Evolutionary conservation across 2,888 invertebrate genomes (phyloP), one percentile per base, ranked within the genome.

Genomic region (Rhabditophanes sp.): DNA sequence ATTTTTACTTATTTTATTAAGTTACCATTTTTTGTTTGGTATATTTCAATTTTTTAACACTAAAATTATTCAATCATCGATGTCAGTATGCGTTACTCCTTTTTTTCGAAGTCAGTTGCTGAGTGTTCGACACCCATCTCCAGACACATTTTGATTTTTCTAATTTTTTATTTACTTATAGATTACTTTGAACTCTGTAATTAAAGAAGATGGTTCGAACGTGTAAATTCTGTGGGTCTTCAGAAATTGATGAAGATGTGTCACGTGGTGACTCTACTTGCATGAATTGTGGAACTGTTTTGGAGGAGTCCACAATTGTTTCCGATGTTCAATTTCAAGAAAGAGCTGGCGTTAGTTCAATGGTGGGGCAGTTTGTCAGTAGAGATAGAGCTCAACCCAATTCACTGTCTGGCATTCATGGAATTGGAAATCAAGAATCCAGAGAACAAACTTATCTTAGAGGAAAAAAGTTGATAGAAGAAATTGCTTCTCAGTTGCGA

Each of bases 291-390:
- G 96, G 93, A 17, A 78, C 82, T 5, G 93, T 96, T 2, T 70
- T 96, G 11, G 90, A 93, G 66, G 87, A 90, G 63, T 84, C 82
- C 57, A 78, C 85, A 34, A 93, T 96, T 62, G 88, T 96, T 16
- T 81, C 84, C 2, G 90, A 93, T 67, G 78, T 90, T 16, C 83
- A 87, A 67, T 96, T 90, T 64, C 82, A 84, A 67, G 93, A 96
- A 38, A 35, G 50, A 29, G 51, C 55, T 24, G 56, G 60, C 3
- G 60, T 60, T 14, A 70, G 87, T 85, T 1, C 79, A 83, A 3
- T 78, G 78, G 3, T 58, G 22, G 46, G 46, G 3, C 51, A 52
- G 35, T 53, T 49, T 27, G 49, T 49, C 8, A 48, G 46, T 15
- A 27, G 33, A 16, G 45, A 50, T 25, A 25, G 45, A 18, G 29